A percentile compares a stretch with the other conserved stretches of the same genome.
Evolutionary conservation across 2,888 invertebrate species (phyloP).

Genomic region (Ornithoptera alexandrae): DNA sequence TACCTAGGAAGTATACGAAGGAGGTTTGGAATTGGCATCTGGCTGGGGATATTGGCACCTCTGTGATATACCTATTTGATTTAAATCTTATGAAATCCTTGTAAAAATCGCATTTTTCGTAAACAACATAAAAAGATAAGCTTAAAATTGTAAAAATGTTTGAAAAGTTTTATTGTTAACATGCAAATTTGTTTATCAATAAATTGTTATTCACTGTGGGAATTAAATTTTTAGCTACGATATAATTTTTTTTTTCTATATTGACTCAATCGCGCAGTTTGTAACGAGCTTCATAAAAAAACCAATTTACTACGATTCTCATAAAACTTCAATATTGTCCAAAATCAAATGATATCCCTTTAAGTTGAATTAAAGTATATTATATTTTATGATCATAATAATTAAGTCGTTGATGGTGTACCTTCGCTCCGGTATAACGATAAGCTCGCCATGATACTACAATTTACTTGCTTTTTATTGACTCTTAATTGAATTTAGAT

Average conservation of each 20-base stretch:
- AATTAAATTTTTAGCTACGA: not conserved
- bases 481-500: constrained; percentile 61
- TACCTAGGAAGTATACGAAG: not conserved
- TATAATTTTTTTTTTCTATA: too few relatives aligned
- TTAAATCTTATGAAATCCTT: not conserved
- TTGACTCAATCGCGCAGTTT: not conserved
- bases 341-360: constrained; percentile 46
- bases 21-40: not conserved
- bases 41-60: not conserved
- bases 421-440: constrained; percentile 37
- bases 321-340: not conserved
- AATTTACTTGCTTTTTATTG: constrained; percentile 48
- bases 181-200: too few relatives aligned
- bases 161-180: not conserved
- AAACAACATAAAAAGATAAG: not conserved
- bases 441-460: constrained; percentile 33
- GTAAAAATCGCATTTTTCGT: too few relatives aligned
- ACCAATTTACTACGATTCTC: not conserved
- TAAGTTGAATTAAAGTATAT: constrained; percentile 51
- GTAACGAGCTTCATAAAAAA: not conserved
- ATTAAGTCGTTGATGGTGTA: constrained; percentile 49
- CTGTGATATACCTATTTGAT: too few relatives aligned
- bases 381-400: constrained; percentile 50
- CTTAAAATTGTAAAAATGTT: not conserved
- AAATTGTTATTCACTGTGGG: not conserved